A percentile compares a stretch with the other conserved stretches of the same genome.
Evolutionary conservation across 2,888 invertebrate genomes (phyloP).

Genomic region (Tuta absoluta): DNA sequence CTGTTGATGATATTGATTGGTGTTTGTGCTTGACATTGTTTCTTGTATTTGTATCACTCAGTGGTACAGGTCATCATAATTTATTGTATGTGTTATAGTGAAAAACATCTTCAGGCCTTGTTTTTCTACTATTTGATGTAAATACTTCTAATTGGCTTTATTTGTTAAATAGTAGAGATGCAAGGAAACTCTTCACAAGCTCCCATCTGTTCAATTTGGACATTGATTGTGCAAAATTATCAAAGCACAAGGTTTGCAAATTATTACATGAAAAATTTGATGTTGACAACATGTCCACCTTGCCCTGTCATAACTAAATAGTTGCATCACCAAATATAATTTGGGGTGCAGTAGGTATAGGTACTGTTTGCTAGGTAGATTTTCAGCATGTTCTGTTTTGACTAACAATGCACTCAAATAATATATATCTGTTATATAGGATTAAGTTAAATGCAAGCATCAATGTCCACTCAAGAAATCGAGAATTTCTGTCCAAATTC

Average conservation of each 20-base stretch:
- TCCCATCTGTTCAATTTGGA: not conserved
- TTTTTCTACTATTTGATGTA: slow-evolving; percentile 7
- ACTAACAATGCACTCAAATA: not conserved
- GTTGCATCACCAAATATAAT: not conserved
- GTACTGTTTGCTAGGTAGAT: not conserved
- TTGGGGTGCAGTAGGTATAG: not conserved
- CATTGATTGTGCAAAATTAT: not conserved
- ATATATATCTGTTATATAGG: slow-evolving; percentile 42
- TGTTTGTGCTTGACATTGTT: slow-evolving; percentile 20
- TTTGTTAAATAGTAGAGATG: not conserved
- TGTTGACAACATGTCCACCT: not conserved
- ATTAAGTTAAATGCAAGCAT: slow-evolving; percentile 47
- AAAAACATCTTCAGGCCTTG: slow-evolving; percentile 8
- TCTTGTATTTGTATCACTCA: slow-evolving; percentile 9
- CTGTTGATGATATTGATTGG: slow-evolving; percentile 14
- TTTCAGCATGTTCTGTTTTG: not conserved
- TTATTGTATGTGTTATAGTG: not conserved
- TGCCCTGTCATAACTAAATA: not conserved
- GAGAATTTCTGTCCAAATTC: slow-evolving; percentile 41
- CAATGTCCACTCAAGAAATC: slow-evolving; percentile 53
- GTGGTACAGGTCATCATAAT: slow-evolving; percentile 11
- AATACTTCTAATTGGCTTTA: not conserved
- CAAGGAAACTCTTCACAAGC: not conserved
- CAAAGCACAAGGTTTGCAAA: not conserved
- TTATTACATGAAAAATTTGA: not conserved